Percentiles rank a stretch among this genome's conserved stretches.
phyloP scores from a whole-genome alignment of 2,888 invertebrate genomes.

The Morpho helenor region DNA sequence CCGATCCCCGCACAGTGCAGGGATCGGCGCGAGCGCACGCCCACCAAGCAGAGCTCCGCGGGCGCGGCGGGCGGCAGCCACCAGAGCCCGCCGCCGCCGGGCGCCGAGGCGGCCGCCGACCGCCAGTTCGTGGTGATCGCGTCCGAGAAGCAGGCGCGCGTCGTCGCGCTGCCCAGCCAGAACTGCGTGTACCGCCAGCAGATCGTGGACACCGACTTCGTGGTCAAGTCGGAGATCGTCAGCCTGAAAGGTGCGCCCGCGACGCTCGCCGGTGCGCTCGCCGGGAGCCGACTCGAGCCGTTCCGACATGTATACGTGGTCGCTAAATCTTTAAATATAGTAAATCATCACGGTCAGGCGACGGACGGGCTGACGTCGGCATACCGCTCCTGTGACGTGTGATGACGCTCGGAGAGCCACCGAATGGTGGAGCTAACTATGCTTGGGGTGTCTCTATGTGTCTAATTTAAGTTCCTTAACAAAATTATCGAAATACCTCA shows the following conservation, averaged over 20 bases:
- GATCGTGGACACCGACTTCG: slow-evolving; percentile 94
- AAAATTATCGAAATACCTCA: too few relatives aligned
- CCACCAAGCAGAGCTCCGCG: slow-evolving; percentile 79
- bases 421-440: too few relatives aligned
- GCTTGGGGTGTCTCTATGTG: too few relatives aligned
- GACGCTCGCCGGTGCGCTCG: too few relatives aligned
- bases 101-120: slow-evolving; percentile 80
- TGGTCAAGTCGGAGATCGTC: slow-evolving; percentile 95
- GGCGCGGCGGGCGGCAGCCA: slow-evolving; percentile 76
- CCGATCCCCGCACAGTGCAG: slow-evolving; percentile 37
- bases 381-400: too few relatives aligned
- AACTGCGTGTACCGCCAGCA: slow-evolving; percentile 96
- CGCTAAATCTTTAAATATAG: too few relatives aligned
- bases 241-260: slow-evolving; percentile 87
- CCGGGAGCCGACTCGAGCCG: background rate
- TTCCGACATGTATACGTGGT: too few relatives aligned
- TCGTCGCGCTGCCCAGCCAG: slow-evolving; percentile 96
- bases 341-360: too few relatives aligned
- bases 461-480: too few relatives aligned
- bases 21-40: slow-evolving; percentile 74
- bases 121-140: slow-evolving; percentile 95
- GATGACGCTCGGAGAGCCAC: too few relatives aligned
- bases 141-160: slow-evolving; percentile 96
- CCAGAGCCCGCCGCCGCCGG: slow-evolving; percentile 85
- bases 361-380: too few relatives aligned